Percentiles rank a stretch among this genome's conserved stretches.
phyloP scores from a whole-genome alignment of 2,797 vertebrate species.

The Sylvia borin region DNA sequence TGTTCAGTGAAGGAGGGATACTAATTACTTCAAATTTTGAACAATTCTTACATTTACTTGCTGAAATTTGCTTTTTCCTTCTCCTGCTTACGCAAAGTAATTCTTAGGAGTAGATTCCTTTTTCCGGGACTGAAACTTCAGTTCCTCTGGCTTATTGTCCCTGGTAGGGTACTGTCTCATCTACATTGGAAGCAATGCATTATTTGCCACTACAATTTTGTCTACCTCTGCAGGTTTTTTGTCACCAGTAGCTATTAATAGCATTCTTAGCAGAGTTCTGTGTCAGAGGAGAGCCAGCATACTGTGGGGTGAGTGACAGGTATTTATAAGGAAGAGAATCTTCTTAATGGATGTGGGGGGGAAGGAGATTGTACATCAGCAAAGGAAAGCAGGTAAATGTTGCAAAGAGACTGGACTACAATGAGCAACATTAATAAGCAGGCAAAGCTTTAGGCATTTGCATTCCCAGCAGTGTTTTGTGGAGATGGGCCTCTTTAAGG shows the following conservation, averaged over 20 bases:
- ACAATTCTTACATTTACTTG: not conserved
- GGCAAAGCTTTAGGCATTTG: not conserved
- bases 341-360: not conserved
- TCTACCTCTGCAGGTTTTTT: not conserved
- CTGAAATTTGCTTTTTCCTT: not conserved
- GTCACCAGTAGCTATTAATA: not conserved
- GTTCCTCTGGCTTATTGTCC: not conserved
- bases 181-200: not conserved
- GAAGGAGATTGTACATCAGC: not conserved
- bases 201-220: not conserved
- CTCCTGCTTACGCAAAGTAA: not conserved
- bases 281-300: not conserved
- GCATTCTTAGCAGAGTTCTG: not conserved
- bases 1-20: not conserved
- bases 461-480: slow-evolving; percentile 1
- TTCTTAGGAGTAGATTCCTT: not conserved
- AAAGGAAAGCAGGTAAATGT: not conserved
- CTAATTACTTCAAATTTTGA: not conserved
- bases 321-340: not conserved
- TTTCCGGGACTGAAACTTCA: not conserved
- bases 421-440: not conserved
- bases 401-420: not conserved
- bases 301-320: not conserved
- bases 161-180: not conserved
- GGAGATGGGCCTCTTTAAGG: slow-evolving; percentile 7